These are phyloP conservation scores for Labeo rohita DNA, from an alignment of 2,113 vertebrate genomes.

Conservation along the genomic window DNA sequence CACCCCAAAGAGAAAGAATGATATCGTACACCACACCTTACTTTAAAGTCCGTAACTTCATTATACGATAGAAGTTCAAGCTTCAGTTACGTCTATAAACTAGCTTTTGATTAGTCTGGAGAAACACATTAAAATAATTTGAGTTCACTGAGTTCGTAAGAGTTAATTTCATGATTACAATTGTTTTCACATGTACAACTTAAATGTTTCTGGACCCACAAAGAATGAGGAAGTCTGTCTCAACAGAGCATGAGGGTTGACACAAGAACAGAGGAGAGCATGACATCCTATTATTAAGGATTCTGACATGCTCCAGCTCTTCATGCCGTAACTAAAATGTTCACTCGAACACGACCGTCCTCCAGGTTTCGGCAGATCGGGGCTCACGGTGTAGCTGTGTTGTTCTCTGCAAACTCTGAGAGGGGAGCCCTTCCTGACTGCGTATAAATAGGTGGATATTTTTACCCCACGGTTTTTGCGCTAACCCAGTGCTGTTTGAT, in stretches of 20 bases:
- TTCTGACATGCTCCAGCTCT: background rate
- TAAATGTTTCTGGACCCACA: background rate
- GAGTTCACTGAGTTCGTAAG: background rate
- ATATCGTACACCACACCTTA: background rate
- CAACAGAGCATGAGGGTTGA: background rate
- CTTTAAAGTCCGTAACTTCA: background rate
- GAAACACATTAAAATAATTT: background rate
- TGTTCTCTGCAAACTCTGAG: conserved; percentile 36
- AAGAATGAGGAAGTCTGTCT: conserved; percentile 3
- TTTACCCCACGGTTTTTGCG: conserved; percentile 58
- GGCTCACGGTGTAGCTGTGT: background rate
- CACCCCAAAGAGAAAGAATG: background rate
- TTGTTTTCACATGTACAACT: background rate
- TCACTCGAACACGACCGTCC: background rate
- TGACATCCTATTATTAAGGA: conserved; percentile 3
- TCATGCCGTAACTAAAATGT: background rate
- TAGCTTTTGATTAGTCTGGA: background rate
- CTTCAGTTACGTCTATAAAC: background rate
- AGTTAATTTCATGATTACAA: background rate
- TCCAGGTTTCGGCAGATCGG: background rate
- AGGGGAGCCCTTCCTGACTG: conserved; percentile 35
- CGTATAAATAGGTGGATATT: conserved; percentile 63
- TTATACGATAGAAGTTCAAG: background rate
- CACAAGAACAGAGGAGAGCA: background rate
- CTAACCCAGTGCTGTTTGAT: conserved; percentile 60